Base-by-base conservation (phyloP, 2,113 vertebrate genomes). In the Phalacrocorax pelagicus region DNA sequence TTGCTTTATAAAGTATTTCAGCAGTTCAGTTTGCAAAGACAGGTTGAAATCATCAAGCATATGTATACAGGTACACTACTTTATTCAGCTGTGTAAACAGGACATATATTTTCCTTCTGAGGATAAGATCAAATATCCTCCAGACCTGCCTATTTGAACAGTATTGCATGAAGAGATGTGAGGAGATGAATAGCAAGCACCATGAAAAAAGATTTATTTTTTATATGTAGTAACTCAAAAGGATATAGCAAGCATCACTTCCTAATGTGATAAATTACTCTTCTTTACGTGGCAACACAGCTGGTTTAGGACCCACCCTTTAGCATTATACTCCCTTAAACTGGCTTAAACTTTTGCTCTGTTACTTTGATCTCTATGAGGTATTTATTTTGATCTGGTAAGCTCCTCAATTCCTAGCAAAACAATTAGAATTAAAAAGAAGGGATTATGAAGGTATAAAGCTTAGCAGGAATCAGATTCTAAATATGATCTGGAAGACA, bases 391-490 rank as follows among this genome's bases (percentile, higher is more conserved):
- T 96, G 75, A 90, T 95, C 55, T 79, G 29, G 66, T 96, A 97
- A 97, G 55, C 78, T 96, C 34, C 88, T 92, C 90, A 96, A 90
- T 79, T 97, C 92, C 83, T 91, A 54, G 46, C 29, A 94, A 96
- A 97, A 97, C 52, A 97, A 95, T 59, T 24, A 96, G 91, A 98
- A 97, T 92, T 96, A 34, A 93, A 96, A 97, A 96, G 61, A 96
- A 92, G 42, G 78, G 93, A 98, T 98, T 98, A 97, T 70, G 61
- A 92, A 94, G 36, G 29, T 88, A 81, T 65, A 94, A 97, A 97
- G 81, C 86, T 97, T 96, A 96, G 61, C 44, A 95, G 51, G 78
- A 96, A 93, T 92, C 67, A 94, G 65, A 81, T 96, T 96, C 65
- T 95, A 95, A 97, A 80, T 62, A 92, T 94, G 88, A 97, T 95